phyloP scores from a whole-genome alignment of 1,140 invertebrate species.

The Hesperophylax magnus region DNA sequence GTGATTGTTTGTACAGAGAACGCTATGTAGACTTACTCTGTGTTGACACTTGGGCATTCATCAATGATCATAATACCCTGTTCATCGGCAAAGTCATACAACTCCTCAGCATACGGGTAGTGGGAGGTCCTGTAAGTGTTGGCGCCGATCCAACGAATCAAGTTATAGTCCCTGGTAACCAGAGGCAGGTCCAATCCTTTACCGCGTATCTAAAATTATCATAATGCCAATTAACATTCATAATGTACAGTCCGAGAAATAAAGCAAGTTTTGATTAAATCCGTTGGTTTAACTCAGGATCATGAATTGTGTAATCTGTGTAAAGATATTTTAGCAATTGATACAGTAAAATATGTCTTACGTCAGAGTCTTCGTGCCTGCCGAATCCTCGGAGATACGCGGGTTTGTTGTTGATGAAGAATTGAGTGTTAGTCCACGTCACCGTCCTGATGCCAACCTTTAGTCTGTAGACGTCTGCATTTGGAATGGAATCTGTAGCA shows the following conservation, averaged over 20 bases:
- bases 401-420: constrained; percentile 87
- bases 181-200: constrained; percentile 91
- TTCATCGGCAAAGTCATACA: constrained; percentile 94
- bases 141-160: constrained; percentile 95
- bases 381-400: constrained; percentile 96
- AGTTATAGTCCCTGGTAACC: constrained; percentile 92
- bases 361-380: constrained; percentile 94
- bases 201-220: constrained; percentile 83
- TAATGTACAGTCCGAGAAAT: too few species aligned
- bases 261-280: too few species aligned
- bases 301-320: too few species aligned
- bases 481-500: constrained; percentile 56
- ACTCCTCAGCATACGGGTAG: constrained; percentile 98
- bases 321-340: background rate
- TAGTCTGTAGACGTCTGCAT: constrained; percentile 84
- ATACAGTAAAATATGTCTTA: constrained; percentile 66
- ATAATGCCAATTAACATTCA: too few species aligned
- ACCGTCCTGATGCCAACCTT: constrained; percentile 91
- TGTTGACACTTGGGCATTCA: constrained; percentile 95
- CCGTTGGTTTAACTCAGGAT: too few species aligned
- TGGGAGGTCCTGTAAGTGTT: constrained; percentile 98
- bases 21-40: constrained; percentile 75
- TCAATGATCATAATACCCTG: constrained; percentile 96
- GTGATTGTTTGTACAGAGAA: too few species aligned
- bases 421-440: constrained; percentile 79